phyloP scores from a whole-genome alignment of 1,140 invertebrate species.

The Lanistes nyassanus region DNA sequence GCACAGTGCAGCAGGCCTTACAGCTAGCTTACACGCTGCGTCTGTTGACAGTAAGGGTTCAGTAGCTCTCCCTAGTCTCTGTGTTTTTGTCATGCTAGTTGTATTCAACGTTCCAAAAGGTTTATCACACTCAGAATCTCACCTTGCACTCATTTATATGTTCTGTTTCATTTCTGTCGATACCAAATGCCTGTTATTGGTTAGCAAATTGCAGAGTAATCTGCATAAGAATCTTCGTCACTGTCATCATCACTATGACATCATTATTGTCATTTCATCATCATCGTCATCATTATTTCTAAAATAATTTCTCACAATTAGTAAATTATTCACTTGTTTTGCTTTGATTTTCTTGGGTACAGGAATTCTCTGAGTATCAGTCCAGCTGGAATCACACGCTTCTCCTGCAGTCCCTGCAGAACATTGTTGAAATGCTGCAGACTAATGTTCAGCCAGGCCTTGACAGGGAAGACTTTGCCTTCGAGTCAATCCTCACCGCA shows the following conservation, averaged over 20 bases:
- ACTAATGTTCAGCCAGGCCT: conserved; percentile 31
- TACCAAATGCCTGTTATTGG: background rate
- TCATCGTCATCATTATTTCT: background rate
- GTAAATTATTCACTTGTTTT: background rate
- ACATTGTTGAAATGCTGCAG: conserved; percentile 34
- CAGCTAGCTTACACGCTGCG: conserved; percentile 48
- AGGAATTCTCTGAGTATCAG: conserved; percentile 51
- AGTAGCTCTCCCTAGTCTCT: no score
- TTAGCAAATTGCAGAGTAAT: background rate
- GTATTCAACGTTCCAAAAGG: background rate
- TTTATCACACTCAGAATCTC: background rate
- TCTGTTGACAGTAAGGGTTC: conserved; percentile 47
- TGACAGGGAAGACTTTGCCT: conserved; percentile 37
- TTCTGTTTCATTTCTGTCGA: background rate
- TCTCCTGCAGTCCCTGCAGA: conserved; percentile 29
- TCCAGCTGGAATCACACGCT: conserved; percentile 35
- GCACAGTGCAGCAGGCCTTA: conserved; percentile 41
- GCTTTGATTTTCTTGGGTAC: conserved; percentile 18
- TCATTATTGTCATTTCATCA: background rate
- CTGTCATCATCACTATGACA: background rate
- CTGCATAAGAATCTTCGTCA: background rate
- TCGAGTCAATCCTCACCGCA: conserved; percentile 33
- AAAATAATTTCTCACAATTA: background rate
- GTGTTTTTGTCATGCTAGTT: no score
- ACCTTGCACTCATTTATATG: background rate